Conservation (phyloP, 2,888 invertebrate species). For the Stenotaenia linearis region DNA sequence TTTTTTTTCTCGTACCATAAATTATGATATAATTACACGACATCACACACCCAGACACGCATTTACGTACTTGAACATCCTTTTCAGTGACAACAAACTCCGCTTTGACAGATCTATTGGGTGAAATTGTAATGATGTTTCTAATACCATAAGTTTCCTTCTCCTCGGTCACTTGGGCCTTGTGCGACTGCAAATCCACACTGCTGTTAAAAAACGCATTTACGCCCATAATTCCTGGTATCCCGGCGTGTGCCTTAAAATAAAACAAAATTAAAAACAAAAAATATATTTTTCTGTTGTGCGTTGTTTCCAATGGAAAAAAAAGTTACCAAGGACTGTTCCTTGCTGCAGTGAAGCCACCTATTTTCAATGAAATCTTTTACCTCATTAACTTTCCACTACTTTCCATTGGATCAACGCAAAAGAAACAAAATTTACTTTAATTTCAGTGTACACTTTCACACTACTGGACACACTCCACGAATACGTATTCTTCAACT, state of each 20-base stretch:
- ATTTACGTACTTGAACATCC: not conserved
- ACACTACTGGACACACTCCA: not conserved
- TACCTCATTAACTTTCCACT: not conserved
- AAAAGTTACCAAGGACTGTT: too few species aligned
- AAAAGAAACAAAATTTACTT: not conserved
- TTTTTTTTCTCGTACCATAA: too few species aligned
- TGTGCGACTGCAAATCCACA: not conserved
- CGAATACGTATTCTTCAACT: not conserved
- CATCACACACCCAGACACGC: too few species aligned
- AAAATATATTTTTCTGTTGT: too few species aligned
- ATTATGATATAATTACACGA: too few species aligned
- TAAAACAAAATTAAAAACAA: not conserved
- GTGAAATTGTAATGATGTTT: constrained; percentile 21
- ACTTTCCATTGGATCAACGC: too few species aligned
- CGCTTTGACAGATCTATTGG: constrained; percentile 7
- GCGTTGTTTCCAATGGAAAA: too few species aligned
- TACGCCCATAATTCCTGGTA: not conserved
- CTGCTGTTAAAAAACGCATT: constrained; percentile 8
- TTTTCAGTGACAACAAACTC: constrained; percentile 24
- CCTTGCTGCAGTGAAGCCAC: too few species aligned
- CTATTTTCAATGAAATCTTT: too few species aligned
- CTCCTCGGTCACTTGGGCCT: not conserved
- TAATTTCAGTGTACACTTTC: not conserved
- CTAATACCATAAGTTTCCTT: not conserved
- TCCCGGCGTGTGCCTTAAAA: constrained; percentile 1